Percentiles rank a stretch among this genome's conserved stretches.
phyloP scores from a whole-genome alignment of 1,140 invertebrate species.

The Nebria ingens region DNA sequence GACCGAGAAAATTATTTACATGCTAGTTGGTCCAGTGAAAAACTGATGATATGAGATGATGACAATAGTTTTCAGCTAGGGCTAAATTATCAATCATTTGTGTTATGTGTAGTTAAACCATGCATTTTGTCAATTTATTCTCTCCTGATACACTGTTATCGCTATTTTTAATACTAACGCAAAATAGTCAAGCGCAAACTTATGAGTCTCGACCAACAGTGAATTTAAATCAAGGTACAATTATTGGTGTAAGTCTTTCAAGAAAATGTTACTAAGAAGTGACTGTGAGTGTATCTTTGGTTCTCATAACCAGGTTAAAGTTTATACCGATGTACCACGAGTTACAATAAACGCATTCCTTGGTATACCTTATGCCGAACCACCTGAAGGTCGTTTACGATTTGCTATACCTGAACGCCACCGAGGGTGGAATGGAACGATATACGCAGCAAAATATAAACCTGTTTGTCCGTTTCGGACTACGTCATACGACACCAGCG shows the following conservation, averaged over 20 bases:
- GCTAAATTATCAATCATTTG: background rate
- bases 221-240: conserved; percentile 20
- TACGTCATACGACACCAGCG: conserved; percentile 14
- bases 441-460: conserved; percentile 36
- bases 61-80: background rate
- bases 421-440: conserved; percentile 37
- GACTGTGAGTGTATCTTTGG: too few relatives aligned
- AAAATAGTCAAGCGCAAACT: background rate
- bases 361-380: conserved; percentile 55
- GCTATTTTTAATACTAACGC: background rate
- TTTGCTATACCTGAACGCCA: conserved; percentile 43
- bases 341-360: conserved; percentile 47
- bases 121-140: too few relatives aligned
- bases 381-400: conserved; percentile 47
- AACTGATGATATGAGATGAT: background rate
- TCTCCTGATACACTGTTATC: too few relatives aligned
- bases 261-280: too few relatives aligned
- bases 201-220: conserved; percentile 17
- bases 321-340: conserved; percentile 36
- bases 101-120: background rate
- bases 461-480: conserved; percentile 40
- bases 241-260: conserved; percentile 24
- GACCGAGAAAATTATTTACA: too few relatives aligned
- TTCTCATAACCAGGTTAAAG: conserved; percentile 31
- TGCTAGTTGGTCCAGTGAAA: too few relatives aligned